Conservation (phyloP, 2,888 invertebrate genomes). For the Drosophila antonietae region DNA sequence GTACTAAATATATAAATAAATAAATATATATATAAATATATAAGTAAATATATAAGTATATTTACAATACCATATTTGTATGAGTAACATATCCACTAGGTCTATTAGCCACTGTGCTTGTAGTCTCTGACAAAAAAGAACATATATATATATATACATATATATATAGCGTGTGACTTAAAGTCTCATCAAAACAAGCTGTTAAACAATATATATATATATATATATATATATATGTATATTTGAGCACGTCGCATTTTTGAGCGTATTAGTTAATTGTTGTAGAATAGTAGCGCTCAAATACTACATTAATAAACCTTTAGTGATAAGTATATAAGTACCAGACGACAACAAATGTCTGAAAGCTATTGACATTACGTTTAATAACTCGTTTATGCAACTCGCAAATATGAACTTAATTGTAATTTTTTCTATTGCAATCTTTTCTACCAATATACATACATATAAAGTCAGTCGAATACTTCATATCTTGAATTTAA, state of each 20-base stretch:
- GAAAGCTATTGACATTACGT: constrained; percentile 40
- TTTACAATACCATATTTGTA: constrained; percentile 24
- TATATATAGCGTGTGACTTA: constrained; percentile 53
- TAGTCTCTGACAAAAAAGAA: constrained; percentile 23
- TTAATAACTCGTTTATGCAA: constrained; percentile 22
- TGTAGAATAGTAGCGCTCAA: constrained; percentile 53
- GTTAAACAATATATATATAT: constrained; percentile 35
- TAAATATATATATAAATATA: not conserved
- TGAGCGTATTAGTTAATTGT: constrained; percentile 56
- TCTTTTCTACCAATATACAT: constrained; percentile 12
- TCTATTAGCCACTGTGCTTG: constrained; percentile 65
- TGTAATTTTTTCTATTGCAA: constrained; percentile 5
- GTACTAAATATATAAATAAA: constrained; percentile 3
- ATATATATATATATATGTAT: constrained; percentile 8
- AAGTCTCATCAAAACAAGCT: constrained; percentile 65
- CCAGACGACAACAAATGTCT: constrained; percentile 19
- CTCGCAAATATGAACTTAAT: not conserved
- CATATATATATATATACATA: not conserved
- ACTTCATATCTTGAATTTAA: not conserved
- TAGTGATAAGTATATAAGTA: constrained; percentile 26
- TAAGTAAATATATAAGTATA: not conserved
- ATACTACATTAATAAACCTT: constrained; percentile 26
- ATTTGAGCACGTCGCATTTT: constrained; percentile 43
- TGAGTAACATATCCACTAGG: constrained; percentile 67
- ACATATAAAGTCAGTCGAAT: not conserved